Evolutionary conservation across 2,888 invertebrate species (phyloP).

Genomic region (Tetheella fluctuosa): DNA sequence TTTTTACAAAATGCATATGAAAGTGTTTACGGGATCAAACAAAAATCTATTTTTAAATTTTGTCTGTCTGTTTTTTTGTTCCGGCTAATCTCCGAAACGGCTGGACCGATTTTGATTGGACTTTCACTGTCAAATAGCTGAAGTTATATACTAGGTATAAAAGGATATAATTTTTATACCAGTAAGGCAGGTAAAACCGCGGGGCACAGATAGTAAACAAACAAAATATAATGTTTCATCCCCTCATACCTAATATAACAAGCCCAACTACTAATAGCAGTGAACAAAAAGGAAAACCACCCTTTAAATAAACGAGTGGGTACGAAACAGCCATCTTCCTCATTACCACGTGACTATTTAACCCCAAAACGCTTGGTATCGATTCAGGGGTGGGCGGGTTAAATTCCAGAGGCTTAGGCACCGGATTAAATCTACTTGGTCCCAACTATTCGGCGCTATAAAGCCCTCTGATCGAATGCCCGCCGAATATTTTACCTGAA

Average conservation of each 20-base stretch:
- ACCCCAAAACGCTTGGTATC: constrained; percentile 24
- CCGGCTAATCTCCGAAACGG: too few relatives aligned
- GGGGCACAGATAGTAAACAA: too few relatives aligned
- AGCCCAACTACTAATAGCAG: not conserved
- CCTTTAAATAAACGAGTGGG: constrained; percentile 2
- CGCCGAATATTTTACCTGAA: constrained; percentile 38
- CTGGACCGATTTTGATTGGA: too few relatives aligned
- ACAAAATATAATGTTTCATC: too few relatives aligned
- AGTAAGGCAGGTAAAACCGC: too few relatives aligned
- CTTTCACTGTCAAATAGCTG: too few relatives aligned
- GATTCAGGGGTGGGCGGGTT: constrained; percentile 27
- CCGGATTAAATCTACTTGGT: constrained; percentile 34
- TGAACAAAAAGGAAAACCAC: not conserved
- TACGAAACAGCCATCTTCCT: constrained; percentile 24
- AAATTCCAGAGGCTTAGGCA: constrained; percentile 40
- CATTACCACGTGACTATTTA: constrained; percentile 29
- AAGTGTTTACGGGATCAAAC: too few relatives aligned
- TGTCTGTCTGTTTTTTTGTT: too few relatives aligned
- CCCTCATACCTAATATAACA: not conserved
- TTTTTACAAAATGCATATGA: too few relatives aligned
- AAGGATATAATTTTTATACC: too few relatives aligned
- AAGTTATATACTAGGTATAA: too few relatives aligned
- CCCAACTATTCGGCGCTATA: constrained; percentile 43
- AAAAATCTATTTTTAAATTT: too few relatives aligned
- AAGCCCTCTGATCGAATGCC: constrained; percentile 39